Evolutionary conservation across 2,797 vertebrate genomes (phyloP).

Genomic region (Poeciliopsis infans): DNA sequence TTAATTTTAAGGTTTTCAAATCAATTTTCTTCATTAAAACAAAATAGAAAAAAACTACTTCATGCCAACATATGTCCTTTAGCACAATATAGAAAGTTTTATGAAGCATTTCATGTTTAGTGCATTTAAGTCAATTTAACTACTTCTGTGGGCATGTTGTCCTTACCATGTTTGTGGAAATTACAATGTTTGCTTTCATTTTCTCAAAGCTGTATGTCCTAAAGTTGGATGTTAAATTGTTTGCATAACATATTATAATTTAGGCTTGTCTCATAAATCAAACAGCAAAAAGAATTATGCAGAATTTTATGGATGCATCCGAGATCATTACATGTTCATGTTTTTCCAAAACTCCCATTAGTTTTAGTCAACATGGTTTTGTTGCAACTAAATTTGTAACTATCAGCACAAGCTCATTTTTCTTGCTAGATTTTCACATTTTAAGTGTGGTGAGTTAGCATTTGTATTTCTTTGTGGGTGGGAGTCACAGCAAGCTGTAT

Average conservation of each 20-base stretch:
- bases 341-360: neutral
- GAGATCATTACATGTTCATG: neutral
- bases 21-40: constrained; percentile 12
- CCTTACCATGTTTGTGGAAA: neutral
- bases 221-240: neutral
- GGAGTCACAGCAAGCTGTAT: constrained; percentile 45
- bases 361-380: neutral
- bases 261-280: constrained; percentile 22
- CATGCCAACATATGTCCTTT: neutral
- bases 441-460: constrained; percentile 23
- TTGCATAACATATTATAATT: constrained; percentile 1
- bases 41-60: too few relatives aligned
- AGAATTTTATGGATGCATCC: neutral
- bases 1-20: constrained; percentile 32
- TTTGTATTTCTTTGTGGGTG: constrained; percentile 33
- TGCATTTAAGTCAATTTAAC: neutral
- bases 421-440: constrained; percentile 30
- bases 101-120: neutral
- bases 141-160: neutral
- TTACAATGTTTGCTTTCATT: neutral
- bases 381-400: constrained; percentile 1
- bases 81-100: neutral
- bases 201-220: neutral
- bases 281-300: neutral
- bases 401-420: constrained; percentile 10